Evolutionary conservation across 2,113 vertebrate species (phyloP).

Genomic region (Tiliqua scincoides): DNA sequence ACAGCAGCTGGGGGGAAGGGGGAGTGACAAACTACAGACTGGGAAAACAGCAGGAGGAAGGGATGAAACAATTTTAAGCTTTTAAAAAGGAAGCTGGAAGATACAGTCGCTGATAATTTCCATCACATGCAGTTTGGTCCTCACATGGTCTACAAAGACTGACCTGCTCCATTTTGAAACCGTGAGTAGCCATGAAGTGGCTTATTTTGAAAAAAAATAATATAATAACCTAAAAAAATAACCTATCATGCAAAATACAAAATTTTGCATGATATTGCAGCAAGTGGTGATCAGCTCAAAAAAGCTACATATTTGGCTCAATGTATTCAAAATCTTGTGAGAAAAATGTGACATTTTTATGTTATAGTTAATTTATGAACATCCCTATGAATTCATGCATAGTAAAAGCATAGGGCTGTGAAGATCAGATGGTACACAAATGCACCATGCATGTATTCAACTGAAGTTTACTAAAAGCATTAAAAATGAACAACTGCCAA

Average conservation of each 20-base stretch:
- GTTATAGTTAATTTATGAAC: not conserved
- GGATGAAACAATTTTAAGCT: too few species aligned
- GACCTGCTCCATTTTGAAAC: not conserved
- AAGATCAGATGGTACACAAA: not conserved
- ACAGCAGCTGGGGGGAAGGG: not conserved
- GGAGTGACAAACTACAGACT: not conserved
- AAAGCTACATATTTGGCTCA: not conserved
- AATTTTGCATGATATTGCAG: not conserved
- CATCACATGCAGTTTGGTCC: not conserved
- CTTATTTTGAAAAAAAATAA: not conserved
- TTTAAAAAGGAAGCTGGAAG: too few species aligned
- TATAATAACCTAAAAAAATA: too few species aligned
- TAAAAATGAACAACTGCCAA: slow-evolving; percentile 21
- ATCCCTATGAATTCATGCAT: not conserved
- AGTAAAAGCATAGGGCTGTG: not conserved
- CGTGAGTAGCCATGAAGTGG: not conserved
- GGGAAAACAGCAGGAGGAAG: not conserved
- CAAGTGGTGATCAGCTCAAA: not conserved
- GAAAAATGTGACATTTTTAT: not conserved
- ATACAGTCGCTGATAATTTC: not conserved
- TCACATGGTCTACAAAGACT: not conserved
- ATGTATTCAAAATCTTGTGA: not conserved
- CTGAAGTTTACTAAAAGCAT: slow-evolving; percentile 10
- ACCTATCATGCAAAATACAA: too few species aligned
- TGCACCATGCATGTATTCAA: not conserved